A percentile compares a stretch with the other conserved stretches of the same genome.
phyloP scores from a whole-genome alignment of 92 coral and sea anemone genomes.

The Metridium senile region DNA sequence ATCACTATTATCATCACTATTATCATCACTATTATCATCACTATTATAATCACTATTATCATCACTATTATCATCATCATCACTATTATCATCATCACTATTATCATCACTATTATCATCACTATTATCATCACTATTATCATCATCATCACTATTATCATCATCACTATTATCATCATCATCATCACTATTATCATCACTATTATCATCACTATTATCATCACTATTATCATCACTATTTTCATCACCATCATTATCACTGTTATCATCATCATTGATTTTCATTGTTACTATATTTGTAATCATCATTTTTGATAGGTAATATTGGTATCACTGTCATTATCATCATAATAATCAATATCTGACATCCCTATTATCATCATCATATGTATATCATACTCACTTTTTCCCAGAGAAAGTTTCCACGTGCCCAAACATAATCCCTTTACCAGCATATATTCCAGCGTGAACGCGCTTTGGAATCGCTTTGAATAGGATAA shows the following conservation, averaged over 20 bases:
- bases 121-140: neutral
- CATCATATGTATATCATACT: conserved; percentile 13
- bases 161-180: neutral
- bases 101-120: neutral
- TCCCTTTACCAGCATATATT: conserved; percentile 85
- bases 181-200: neutral
- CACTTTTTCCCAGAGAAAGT: conserved; percentile 96
- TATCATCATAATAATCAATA: neutral
- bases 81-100: neutral
- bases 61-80: neutral
- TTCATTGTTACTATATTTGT: no score
- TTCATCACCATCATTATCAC: neutral
- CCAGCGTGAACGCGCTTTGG: conserved; percentile 92
- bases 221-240: neutral
- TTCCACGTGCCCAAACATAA: conserved; percentile 90
- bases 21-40: neutral
- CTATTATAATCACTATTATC: conserved; percentile 60
- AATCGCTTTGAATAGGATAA: conserved; percentile 66
- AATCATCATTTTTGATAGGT: no score
- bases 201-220: neutral
- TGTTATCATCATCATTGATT: neutral
- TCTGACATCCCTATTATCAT: neutral
- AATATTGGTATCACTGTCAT: neutral
- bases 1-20: neutral
- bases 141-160: neutral